Percentiles rank a stretch among this genome's conserved stretches.
These are phyloP conservation scores for Columba guinea DNA, from an alignment of 2,797 vertebrate genomes.

Conservation along the genomic window DNA sequence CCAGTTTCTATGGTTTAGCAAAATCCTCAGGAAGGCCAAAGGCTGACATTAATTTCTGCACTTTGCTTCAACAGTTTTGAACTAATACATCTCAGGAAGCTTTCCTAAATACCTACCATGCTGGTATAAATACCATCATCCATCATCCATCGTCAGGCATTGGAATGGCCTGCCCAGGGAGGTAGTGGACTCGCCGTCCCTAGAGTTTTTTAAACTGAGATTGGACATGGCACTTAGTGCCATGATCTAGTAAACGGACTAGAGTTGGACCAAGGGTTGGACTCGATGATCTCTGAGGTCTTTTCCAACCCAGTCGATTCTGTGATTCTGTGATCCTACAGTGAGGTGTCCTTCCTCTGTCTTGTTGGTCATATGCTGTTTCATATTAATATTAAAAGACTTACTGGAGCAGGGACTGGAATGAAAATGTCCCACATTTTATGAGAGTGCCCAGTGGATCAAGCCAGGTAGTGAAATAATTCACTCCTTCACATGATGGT, in stretches of 20 bases:
- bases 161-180: no score
- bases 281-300: no score
- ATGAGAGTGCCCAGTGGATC: background rate
- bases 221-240: no score
- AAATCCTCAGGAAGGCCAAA: background rate
- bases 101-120: background rate
- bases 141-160: no score
- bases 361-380: background rate
- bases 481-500: background rate
- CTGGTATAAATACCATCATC: background rate
- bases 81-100: background rate
- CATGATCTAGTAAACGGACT: no score
- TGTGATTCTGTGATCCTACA: no score
- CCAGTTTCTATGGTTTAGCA: background rate
- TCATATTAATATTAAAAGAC: background rate
- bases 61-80: background rate
- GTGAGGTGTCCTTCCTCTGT: background rate
- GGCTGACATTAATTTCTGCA: background rate
- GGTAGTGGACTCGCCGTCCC: no score
- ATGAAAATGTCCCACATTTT: background rate
- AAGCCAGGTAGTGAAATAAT: conserved; percentile 4
- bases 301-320: no score
- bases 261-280: no score
- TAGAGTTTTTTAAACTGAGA: no score
- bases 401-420: background rate